Evolutionary conservation across 2,888 invertebrate species (phyloP), one percentile per base, ranked within the genome.

Genomic region (Elysia crispata): DNA sequence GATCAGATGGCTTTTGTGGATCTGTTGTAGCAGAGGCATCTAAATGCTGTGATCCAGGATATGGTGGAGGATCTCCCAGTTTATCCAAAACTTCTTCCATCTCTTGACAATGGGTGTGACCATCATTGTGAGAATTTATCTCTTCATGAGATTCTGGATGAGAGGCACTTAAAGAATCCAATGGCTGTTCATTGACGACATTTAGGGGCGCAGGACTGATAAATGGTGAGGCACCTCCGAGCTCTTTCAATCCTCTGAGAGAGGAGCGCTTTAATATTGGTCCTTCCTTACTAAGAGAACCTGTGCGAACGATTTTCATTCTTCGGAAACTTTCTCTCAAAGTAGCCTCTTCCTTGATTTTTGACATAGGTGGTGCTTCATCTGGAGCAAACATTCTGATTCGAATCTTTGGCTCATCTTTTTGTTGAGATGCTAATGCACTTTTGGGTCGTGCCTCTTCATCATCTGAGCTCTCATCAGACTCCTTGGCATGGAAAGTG

Each of bases 341-440:
- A 33, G 87, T 87, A 3, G 88, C 89, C 18, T 89, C 88, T 69
- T 90, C 89, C 82, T 88, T 89, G 0, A 87, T 86, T 31, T 86
- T 88, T 18, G 88, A 88, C 13, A 87, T 89, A 28, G 90, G 89
- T 25, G 89, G 89, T 6, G 87, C 88, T 79, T 89, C 88, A 62
- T 86, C 85, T 41, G 90, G 88, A 8, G 86, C 86, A 20, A 90
- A 86, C 86, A 86, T 86, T 75, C 88, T 81, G 20, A 90, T 87
- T n/a, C 86, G 87, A 54, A 90, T 87, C 80, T 88, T 87, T 8
- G 86, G 84, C 57, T 83, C 82, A 50, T 86, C 86, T 25, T 85
- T 85, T 67, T 84, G 83, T 49, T 85, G 83, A 33, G 33, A 20
- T 11, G 11, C 41, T 41, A 41, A 41, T 20, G 60, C 28, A 49